These are phyloP conservation scores for Dasysyrphus albostriatus DNA, from an alignment of 2,888 invertebrate genomes.

Conservation along the genomic window DNA sequence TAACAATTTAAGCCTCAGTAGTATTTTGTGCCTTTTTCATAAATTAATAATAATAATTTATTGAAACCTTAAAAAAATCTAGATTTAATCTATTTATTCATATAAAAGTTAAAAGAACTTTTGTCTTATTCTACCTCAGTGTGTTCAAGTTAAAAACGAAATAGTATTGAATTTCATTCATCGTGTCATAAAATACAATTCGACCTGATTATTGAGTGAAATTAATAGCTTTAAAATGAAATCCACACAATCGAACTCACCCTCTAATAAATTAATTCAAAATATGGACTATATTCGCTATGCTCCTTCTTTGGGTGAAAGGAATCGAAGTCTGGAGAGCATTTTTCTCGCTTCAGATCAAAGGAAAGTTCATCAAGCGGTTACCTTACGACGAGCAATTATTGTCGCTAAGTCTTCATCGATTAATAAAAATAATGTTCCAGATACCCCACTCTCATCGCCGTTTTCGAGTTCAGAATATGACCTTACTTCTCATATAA, in stretches of 20 bases:
- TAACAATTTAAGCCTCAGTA: constrained; percentile 45
- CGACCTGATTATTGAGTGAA: constrained; percentile 33
- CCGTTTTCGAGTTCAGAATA: constrained; percentile 54
- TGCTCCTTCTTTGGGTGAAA: constrained; percentile 39
- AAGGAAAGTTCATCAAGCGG: constrained; percentile 30
- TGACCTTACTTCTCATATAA: constrained; percentile 45
- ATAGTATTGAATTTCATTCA: constrained; percentile 13
- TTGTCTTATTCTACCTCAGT: constrained; percentile 58
- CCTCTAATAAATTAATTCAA: constrained; percentile 14
- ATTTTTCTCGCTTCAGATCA: constrained; percentile 33
- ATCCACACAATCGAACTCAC: constrained; percentile 56
- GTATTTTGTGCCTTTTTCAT: constrained; percentile 57
- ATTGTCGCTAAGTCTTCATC: constrained; percentile 35
- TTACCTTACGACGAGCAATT: constrained; percentile 37
- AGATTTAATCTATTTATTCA: constrained; percentile 41
- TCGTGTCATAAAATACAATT: background rate
- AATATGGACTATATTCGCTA: constrained; percentile 31
- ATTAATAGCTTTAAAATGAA: constrained; percentile 56
- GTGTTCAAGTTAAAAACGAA: constrained; percentile 50
- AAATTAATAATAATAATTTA: constrained; percentile 21
- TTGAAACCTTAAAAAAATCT: constrained; percentile 23
- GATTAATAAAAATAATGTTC: constrained; percentile 31
- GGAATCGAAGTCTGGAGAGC: constrained; percentile 55
- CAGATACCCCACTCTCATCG: constrained; percentile 55
- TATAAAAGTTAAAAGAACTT: constrained; percentile 11